A percentile compares a stretch with the other conserved stretches of the same genome.
phyloP scores from a whole-genome alignment of 2,113 vertebrate species.

The Austrofundulus limnaeus region DNA sequence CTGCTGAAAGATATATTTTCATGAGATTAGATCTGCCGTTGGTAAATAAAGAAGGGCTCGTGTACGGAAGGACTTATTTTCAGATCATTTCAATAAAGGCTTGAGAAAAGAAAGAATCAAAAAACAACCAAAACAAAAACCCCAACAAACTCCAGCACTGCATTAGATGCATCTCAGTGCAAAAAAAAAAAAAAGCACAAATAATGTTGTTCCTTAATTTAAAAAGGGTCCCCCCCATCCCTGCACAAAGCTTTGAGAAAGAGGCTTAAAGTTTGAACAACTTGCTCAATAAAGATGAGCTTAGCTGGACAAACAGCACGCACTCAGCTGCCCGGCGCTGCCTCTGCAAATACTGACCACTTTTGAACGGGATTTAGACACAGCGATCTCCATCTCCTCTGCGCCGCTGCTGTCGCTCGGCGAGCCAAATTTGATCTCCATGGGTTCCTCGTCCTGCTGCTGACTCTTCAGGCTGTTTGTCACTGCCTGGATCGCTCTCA shows the following conservation, averaged over 20 bases:
- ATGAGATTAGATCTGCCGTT: neutral
- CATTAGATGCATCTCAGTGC: neutral
- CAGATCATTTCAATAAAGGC: neutral
- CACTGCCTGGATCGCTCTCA: constrained; percentile 89
- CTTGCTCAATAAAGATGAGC: constrained; percentile 53
- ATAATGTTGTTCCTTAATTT: constrained; percentile 11
- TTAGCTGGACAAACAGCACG: constrained; percentile 42
- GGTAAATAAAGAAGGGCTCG: neutral
- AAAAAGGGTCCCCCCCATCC: constrained; percentile 23
- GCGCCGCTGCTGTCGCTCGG: constrained; percentile 79
- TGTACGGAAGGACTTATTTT: too few relatives aligned
- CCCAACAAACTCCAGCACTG: neutral
- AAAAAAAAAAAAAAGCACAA: neutral
- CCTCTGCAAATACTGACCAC: constrained; percentile 82
- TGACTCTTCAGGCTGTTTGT: constrained; percentile 91
- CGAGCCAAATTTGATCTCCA: constrained; percentile 89
- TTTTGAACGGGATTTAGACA: constrained; percentile 85
- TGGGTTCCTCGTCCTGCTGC: constrained; percentile 81
- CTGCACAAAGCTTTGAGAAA: constrained; percentile 49
- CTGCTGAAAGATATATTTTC: too few relatives aligned
- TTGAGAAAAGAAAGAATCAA: neutral
- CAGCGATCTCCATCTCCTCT: constrained; percentile 88
- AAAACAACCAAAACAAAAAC: too few relatives aligned
- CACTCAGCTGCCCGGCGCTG: constrained; percentile 45
- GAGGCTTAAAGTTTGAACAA: constrained; percentile 63